phyloP scores from a whole-genome alignment of 2,797 vertebrate genomes.

The Neosilurus mollespiculum region DNA sequence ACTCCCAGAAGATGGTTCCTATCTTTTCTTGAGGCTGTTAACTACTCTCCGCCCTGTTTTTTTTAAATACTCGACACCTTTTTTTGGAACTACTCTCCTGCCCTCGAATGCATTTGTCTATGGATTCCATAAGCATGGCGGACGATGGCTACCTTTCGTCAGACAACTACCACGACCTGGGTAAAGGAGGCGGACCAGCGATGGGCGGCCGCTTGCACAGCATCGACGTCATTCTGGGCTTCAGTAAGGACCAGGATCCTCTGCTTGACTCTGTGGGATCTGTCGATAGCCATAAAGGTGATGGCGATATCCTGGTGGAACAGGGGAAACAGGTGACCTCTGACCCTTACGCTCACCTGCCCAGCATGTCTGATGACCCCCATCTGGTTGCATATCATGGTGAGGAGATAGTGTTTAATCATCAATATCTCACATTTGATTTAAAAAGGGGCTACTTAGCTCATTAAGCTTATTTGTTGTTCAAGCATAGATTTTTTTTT shows the following conservation, averaged over 20 bases:
- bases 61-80: neutral
- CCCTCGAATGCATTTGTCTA: conserved; percentile 79
- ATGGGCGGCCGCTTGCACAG: conserved; percentile 74
- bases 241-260: conserved; percentile 79
- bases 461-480: neutral
- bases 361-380: conserved; percentile 64
- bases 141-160: conserved; percentile 72
- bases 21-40: neutral
- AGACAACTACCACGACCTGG: conserved; percentile 75
- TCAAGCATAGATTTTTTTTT: neutral
- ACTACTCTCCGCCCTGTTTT: neutral
- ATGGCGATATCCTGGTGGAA: conserved; percentile 57
- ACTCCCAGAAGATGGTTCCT: neutral
- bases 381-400: conserved; percentile 70
- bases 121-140: conserved; percentile 78
- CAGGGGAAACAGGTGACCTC: conserved; percentile 64
- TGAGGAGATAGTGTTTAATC: conserved; percentile 58
- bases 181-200: conserved; percentile 70
- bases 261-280: conserved; percentile 66
- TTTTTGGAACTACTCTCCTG: conserved; percentile 25
- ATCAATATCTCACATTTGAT: neutral
- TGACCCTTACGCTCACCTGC: conserved; percentile 67
- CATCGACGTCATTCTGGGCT: conserved; percentile 80
- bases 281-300: conserved; percentile 62
- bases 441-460: neutral